Evolutionary conservation across 2,113 vertebrate species (phyloP).

Genomic region (Toxotes chatareus): DNA sequence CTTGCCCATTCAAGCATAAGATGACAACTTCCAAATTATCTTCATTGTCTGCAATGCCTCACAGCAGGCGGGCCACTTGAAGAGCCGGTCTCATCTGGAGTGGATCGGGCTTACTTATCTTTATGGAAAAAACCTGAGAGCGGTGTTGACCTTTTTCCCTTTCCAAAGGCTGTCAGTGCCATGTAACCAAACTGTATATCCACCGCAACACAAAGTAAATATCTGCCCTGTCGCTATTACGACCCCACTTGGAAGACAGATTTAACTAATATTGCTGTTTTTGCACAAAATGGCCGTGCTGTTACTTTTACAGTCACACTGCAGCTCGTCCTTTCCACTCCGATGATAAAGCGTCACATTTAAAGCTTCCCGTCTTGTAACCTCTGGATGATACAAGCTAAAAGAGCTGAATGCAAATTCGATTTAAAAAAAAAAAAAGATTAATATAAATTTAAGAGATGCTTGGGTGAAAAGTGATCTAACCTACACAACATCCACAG

Average conservation of each 20-base stretch:
- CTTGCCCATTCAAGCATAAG: constrained; percentile 40
- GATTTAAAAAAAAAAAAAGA: not conserved
- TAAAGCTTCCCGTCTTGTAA: constrained; percentile 19
- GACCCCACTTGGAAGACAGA: not conserved
- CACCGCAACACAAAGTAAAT: constrained; percentile 41
- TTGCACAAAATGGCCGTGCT: constrained; percentile 42
- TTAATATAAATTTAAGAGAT: not conserved
- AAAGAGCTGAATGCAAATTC: constrained; percentile 19
- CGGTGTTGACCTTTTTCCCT: constrained; percentile 64
- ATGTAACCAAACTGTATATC: constrained; percentile 54
- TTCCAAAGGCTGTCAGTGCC: constrained; percentile 29
- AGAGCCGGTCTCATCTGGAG: constrained; percentile 27
- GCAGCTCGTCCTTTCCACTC: constrained; percentile 16
- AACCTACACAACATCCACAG: constrained; percentile 19
- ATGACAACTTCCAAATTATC: constrained; percentile 50
- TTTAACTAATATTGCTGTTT: constrained; percentile 45
- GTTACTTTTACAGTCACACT: constrained; percentile 8
- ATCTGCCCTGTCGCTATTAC: constrained; percentile 30
- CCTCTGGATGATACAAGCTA: not conserved
- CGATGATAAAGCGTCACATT: not conserved
- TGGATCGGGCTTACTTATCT: constrained; percentile 50
- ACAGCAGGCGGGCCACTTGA: constrained; percentile 37
- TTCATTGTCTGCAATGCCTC: not conserved
- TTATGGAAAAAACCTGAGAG: constrained; percentile 50
- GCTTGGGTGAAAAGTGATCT: not conserved